Evolutionary conservation across 2,888 invertebrate genomes (phyloP).

Genomic region (Apodemia hepburni): DNA sequence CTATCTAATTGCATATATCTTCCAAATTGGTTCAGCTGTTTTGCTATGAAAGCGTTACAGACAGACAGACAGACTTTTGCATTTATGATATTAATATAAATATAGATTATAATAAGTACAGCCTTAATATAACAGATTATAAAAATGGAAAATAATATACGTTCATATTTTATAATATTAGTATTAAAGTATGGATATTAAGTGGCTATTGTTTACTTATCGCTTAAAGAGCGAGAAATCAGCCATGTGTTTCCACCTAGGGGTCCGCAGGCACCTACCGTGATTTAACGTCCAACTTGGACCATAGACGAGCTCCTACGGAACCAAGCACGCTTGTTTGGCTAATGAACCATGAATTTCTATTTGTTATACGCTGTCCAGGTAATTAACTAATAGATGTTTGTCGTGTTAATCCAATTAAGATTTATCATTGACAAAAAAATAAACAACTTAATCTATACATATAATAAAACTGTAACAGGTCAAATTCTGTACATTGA

Average conservation of each 20-base stretch:
- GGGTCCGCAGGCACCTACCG: constrained; percentile 58
- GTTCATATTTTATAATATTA: too few relatives aligned
- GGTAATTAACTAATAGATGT: constrained; percentile 68
- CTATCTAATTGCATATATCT: too few relatives aligned
- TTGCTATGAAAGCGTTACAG: too few relatives aligned
- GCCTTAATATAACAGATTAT: too few relatives aligned
- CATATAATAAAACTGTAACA: too few relatives aligned
- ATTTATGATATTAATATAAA: too few relatives aligned
- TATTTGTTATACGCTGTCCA: constrained; percentile 66
- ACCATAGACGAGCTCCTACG: constrained; percentile 52
- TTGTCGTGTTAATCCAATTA: constrained; percentile 34
- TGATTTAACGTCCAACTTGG: constrained; percentile 75
- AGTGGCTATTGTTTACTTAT: not conserved
- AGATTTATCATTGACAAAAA: constrained; percentile 27
- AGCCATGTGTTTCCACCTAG: constrained; percentile 40
- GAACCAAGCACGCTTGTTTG: constrained; percentile 53
- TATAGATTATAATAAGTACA: too few relatives aligned
- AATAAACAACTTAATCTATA: too few relatives aligned
- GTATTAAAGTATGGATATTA: too few relatives aligned
- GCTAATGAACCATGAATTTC: constrained; percentile 76
- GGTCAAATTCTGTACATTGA: too few relatives aligned
- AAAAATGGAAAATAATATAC: too few relatives aligned
- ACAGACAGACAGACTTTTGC: too few relatives aligned
- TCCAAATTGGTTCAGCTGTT: not conserved
- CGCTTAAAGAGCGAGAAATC: not conserved